Conservation (phyloP, 2,797 vertebrate genomes). For the Gila robusta region DNA sequence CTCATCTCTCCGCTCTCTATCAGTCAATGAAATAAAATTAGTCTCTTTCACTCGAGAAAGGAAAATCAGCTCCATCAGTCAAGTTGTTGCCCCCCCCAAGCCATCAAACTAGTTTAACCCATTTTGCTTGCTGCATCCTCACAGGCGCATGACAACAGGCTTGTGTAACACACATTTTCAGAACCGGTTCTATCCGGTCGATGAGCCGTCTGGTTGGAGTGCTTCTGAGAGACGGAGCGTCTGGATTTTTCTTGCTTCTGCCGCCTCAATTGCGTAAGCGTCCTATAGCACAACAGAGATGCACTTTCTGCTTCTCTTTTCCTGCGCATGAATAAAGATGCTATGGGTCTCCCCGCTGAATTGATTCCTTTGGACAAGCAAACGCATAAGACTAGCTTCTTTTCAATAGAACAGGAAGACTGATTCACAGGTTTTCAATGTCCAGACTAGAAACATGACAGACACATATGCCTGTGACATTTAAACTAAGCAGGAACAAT, state of each 20-base stretch:
- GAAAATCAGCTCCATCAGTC: constrained; percentile 2
- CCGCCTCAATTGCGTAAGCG: constrained; percentile 68
- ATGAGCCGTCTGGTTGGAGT: constrained; percentile 53
- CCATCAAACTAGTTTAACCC: constrained; percentile 21
- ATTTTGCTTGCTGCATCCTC: constrained; percentile 41
- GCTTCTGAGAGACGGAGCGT: constrained; percentile 60
- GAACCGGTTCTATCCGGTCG: constrained; percentile 78
- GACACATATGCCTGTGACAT: background rate
- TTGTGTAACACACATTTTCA: constrained; percentile 70
- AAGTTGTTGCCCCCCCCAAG: background rate
- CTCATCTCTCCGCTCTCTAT: background rate
- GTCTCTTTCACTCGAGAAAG: background rate
- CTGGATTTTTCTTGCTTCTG: constrained; percentile 71
- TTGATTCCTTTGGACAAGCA: constrained; percentile 5
- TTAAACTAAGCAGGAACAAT: background rate
- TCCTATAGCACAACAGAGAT: constrained; percentile 28
- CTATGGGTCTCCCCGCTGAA: background rate
- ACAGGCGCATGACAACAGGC: constrained; percentile 52
- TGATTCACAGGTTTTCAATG: background rate
- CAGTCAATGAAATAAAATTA: background rate
- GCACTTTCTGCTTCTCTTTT: background rate
- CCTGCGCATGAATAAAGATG: background rate
- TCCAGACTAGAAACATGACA: background rate
- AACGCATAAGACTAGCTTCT: background rate
- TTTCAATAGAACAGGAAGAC: background rate